Evolutionary conservation across 2,888 invertebrate species (phyloP), one percentile per base, ranked within the genome.

Genomic region (Mythimna ferrago): DNA sequence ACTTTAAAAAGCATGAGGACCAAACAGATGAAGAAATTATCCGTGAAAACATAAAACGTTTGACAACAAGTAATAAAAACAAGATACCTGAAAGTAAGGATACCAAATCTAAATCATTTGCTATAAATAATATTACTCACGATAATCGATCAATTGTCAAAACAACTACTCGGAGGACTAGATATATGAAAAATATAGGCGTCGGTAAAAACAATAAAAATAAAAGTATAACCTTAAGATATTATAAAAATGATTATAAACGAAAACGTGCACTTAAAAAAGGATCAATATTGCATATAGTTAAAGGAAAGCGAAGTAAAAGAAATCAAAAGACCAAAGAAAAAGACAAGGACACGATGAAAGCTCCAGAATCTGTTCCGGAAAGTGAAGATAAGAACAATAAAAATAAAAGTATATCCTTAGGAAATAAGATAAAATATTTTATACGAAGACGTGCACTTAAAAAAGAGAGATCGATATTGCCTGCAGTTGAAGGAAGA

Each of bases 11-110:
- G 54, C 91, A 90, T 79, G 93, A 94, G 62, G 89, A 89, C 53
- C 87, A 91, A 63, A 88, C 93, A n/a, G 89, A 93, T 71, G 87
- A 78, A 41, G 93, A 94, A 44, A 92, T 94, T 61, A 90, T 94
- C 11, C 87, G 78, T 56, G 92, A 93, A 87, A 95, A 95, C 79
- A 88, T 94, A 78, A 87, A 88, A 54, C 86, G 93, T 21, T 80
- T 94, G 5, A 79, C 70, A 73, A 35, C 48, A 9, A 51, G 41
- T 41, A 71, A 32, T 44, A 76, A 78, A 70, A 74, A 32, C 48
- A 69, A 76, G 21, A 70, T 77, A 74, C 60, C 56, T 26, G 32
- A 26, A 57, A 16, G 26, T 1, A 57, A 16, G 16, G 6, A 57
- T 32, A 57, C 26, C 16, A 16, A 57, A 57, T 57, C 16, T 32